Conservation (phyloP, 2,113 vertebrate species). For the Mirza zaza region DNA sequence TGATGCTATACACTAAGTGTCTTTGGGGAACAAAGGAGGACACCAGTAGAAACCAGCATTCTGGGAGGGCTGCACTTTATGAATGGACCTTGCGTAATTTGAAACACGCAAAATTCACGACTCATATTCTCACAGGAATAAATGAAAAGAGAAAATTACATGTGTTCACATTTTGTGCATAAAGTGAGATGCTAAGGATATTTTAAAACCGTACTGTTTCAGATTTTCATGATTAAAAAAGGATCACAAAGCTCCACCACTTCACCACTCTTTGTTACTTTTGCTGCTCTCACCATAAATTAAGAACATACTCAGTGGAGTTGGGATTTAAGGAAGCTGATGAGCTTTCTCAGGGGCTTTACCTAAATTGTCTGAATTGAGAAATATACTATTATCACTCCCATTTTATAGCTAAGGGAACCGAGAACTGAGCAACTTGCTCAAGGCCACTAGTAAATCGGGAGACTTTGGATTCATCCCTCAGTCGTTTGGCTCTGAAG, state of each 20-base stretch:
- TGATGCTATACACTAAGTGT: not conserved
- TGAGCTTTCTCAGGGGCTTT: not conserved
- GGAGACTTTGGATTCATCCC: not conserved
- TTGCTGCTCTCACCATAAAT: not conserved
- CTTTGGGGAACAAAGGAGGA: not conserved
- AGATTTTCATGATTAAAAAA: not conserved
- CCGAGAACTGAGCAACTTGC: not conserved
- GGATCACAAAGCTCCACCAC: no score
- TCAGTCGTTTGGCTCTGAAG: not conserved
- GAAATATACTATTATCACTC: not conserved
- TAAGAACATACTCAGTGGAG: not conserved
- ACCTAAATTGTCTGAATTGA: not conserved
- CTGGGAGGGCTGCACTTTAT: not conserved
- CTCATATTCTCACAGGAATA: not conserved
- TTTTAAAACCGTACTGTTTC: not conserved
- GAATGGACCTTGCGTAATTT: not conserved
- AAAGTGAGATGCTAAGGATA: not conserved
- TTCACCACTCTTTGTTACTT: not conserved
- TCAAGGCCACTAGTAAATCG: not conserved
- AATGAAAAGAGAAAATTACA: not conserved
- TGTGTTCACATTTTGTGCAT: not conserved
- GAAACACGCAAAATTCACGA: not conserved
- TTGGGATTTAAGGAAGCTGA: not conserved
- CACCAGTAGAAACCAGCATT: not conserved
- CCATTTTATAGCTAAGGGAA: not conserved